A percentile compares a stretch with the other conserved stretches of the same genome.
phyloP scores from a whole-genome alignment of 1,140 invertebrate species.

The Lerema accius region DNA sequence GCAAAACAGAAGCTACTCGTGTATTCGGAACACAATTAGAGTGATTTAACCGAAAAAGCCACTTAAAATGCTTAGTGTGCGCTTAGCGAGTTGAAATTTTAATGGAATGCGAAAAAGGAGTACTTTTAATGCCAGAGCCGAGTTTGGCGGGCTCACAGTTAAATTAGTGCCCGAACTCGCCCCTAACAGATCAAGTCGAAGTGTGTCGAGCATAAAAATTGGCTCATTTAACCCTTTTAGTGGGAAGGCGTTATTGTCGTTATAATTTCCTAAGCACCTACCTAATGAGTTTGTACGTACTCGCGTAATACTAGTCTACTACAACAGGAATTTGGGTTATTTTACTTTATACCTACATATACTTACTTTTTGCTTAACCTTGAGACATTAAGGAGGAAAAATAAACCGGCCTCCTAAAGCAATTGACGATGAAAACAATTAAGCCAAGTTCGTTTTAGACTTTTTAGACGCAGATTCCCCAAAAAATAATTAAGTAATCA shows the following conservation, averaged over 20 bases:
- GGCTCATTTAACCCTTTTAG: conserved; percentile 35
- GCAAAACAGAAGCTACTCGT: conserved; percentile 56
- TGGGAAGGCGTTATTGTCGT: conserved; percentile 16
- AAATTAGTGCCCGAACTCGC: conserved; percentile 41
- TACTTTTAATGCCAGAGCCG: conserved; percentile 51
- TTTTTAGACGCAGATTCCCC: too few species aligned
- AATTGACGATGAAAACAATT: too few species aligned
- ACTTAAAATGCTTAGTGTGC: conserved; percentile 54
- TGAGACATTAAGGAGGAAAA: too few species aligned
- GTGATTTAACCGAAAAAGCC: conserved; percentile 53
- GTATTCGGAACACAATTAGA: conserved; percentile 63
- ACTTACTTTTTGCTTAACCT: too few species aligned
- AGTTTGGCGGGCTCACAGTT: conserved; percentile 37
- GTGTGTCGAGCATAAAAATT: conserved; percentile 44
- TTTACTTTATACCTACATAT: too few species aligned
- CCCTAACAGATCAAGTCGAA: conserved; percentile 36
- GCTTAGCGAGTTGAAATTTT: conserved; percentile 60
- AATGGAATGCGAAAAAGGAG: conserved; percentile 63
- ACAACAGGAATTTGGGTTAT: too few species aligned
- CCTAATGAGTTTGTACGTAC: neutral
- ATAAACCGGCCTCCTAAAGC: too few species aligned
- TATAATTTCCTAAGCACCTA: conserved; percentile 4
- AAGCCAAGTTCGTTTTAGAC: too few species aligned
- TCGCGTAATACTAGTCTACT: neutral
- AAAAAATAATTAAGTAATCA: too few species aligned